Evolutionary conservation across 2,888 invertebrate species (phyloP), one percentile per base, ranked within the genome.

Genomic region (Platycnemis pennipes): DNA sequence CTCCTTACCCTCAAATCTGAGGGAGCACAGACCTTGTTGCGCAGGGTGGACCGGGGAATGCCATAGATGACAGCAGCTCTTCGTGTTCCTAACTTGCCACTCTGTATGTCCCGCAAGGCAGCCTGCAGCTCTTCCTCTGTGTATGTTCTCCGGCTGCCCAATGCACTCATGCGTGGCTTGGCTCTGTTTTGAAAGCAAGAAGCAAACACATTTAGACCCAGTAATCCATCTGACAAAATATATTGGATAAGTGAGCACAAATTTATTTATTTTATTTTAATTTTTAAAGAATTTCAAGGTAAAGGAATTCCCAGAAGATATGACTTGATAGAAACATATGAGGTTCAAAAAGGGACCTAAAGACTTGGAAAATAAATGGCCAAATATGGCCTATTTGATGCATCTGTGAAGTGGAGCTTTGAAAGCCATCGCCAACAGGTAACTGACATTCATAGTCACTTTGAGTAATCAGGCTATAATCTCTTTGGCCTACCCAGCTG

Each of bases 11-110:
- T 91, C 91, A 91, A 91, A 91, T 91, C 91, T 91, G 91, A 91
- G 91, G 91, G 91, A 91, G 91, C 91, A 49, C 94, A 87, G 77
- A 95, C 97, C 97, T 99, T 99, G 97, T 99, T 99, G 95, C 99
- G 98, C 94, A 99, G 97, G 46, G 99, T 99, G 95, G 99, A 99
- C 95, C 99, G 97, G 13, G 99, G 99, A 96, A 99, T 99, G 95
- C 99, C 99, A 97, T 99, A 99, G 95, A 99, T 98, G 94, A 99
- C 99, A 94, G 99, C 99, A 16, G 99, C 99, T 94, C 99, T 97
- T 88, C 99, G 97, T 11, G 99, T 99, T 95, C 99, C 99, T 95
- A 99, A 97, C 96, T 99, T 98, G 37, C 99, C 99, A 95, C 98
- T 98, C 96, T 99, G 98, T 96, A 99, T 99, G 96, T 99, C 99